Evolutionary conservation across 1,140 invertebrate genomes (phyloP).

Genomic region (Heliothis virescens): DNA sequence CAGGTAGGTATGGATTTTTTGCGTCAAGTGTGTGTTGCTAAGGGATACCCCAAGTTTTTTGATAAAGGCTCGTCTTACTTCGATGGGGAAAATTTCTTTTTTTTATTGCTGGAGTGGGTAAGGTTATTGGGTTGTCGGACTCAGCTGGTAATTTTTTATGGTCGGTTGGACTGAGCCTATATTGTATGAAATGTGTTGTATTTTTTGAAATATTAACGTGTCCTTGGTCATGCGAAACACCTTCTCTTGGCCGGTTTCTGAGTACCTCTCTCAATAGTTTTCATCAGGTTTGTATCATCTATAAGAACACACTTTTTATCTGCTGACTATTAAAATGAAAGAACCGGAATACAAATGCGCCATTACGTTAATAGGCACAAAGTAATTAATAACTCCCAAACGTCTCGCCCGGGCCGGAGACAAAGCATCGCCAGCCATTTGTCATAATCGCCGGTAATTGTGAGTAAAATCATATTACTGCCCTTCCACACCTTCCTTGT

Average conservation of each 20-base stretch:
- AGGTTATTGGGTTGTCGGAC: background rate
- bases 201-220: too few species aligned
- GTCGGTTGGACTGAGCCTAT: background rate
- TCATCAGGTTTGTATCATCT: too few species aligned
- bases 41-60: conserved; percentile 26
- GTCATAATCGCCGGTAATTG: background rate
- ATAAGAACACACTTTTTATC: too few species aligned
- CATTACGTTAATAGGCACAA: background rate
- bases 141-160: background rate
- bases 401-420: background rate
- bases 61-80: background rate
- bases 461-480: too few species aligned
- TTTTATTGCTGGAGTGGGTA: background rate
- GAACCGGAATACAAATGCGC: background rate
- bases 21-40: background rate
- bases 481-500: too few species aligned
- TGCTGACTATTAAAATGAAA: too few species aligned
- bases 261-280: too few species aligned
- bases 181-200: too few species aligned
- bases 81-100: background rate
- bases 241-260: too few species aligned
- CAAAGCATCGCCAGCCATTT: background rate
- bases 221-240: too few species aligned
- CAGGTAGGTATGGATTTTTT: conserved; percentile 16
- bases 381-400: conserved; percentile 6